These are phyloP conservation scores for Bambusicola thoracicus DNA, from an alignment of 2,113 vertebrate species.

Conservation along the genomic window DNA sequence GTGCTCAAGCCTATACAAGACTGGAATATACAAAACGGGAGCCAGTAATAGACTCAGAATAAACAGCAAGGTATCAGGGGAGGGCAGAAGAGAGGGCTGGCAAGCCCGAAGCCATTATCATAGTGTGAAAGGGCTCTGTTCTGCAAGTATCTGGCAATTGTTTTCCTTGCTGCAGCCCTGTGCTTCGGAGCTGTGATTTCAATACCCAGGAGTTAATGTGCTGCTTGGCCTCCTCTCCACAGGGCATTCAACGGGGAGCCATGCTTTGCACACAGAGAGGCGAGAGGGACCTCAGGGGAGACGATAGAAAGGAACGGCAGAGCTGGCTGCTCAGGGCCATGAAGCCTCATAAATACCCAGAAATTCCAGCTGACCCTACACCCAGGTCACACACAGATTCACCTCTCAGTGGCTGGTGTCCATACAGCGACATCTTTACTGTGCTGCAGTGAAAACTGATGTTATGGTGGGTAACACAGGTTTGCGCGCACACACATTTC, in stretches of 20 bases:
- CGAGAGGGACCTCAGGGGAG: background rate
- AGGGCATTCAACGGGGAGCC: background rate
- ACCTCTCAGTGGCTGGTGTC: background rate
- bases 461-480: background rate
- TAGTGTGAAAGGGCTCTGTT: background rate
- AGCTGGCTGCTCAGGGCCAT: background rate
- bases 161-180: background rate
- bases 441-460: background rate
- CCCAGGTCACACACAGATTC: background rate
- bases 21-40: background rate
- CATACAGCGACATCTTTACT: background rate
- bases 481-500: fast-evolving
- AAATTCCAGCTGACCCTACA: background rate
- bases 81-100: background rate
- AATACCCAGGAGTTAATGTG: background rate
- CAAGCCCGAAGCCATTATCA: background rate
- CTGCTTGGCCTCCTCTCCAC: background rate
- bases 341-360: background rate
- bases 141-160: background rate
- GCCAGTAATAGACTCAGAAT: background rate
- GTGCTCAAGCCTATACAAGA: background rate
- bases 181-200: background rate
- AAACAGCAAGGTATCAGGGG: background rate
- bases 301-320: background rate
- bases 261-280: background rate